Base-by-base conservation (phyloP, 2,888 invertebrate species). In the Caenorhabditis becei region DNA sequence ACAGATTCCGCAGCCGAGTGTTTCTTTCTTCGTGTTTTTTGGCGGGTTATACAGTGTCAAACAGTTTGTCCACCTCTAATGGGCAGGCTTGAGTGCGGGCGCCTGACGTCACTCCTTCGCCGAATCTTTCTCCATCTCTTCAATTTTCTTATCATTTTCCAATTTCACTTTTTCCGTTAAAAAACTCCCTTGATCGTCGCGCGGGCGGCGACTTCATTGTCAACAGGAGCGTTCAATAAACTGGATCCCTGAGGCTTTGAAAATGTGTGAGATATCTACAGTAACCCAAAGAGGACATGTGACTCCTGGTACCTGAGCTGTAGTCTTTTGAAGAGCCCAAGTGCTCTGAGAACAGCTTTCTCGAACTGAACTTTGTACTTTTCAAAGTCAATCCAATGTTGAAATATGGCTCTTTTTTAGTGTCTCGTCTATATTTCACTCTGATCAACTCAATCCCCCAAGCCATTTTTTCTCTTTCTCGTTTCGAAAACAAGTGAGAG, bases 91-190 rank as follows among this genome's bases (percentile, higher is more conserved):
- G 26, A 44, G 20, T 23, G 41, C 54, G 49, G 61, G 37, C 37
- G 35, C 11, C 24, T 53, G 61, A 54, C 61, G 71, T 63, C 62
- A 62, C 10, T 7, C 63, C 71, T 63, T 71, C 71, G 71, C 62
- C 71, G 71, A 71, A 71, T 71, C 71, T 71, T 62, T 53, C 51
- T 18, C 26, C 11, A 18, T 44, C 44, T 41, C 41, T 41, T 41
- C 41, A 16, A 41, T 41, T 14, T 41, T 41, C 41, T 41, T 41
- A 41, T 41, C 41, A 41, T 41, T 41, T 41, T 41, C 16, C 41
- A 41, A 8, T 41, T 41, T 16, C 10, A 10, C 16, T 41, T 41
- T 41, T 41, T 41, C 16, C 41, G 41, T 16, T 41, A 41, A 41
- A 41, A 41, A 41, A 41, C 41, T 41, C 41, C 41, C 41, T 41